Evolutionary conservation across 2,113 vertebrate genomes (phyloP), one percentile per base, ranked within the genome.

Genomic region (Genyomyrus donnyi): DNA sequence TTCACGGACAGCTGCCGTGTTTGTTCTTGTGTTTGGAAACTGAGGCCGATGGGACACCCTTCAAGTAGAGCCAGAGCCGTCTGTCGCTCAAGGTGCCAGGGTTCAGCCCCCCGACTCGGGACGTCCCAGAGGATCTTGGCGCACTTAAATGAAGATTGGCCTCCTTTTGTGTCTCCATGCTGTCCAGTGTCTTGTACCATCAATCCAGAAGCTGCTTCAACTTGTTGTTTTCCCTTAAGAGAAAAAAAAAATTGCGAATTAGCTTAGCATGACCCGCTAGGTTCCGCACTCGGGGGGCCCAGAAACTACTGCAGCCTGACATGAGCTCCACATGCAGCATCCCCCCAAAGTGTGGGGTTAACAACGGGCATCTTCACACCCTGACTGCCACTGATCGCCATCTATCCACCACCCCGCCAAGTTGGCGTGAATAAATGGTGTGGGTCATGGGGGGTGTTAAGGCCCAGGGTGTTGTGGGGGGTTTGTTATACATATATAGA

Each of bases 261-360:
- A 88, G 9, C 58, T 70, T 45, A 27, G n/a, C 39, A 70, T 58
- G 56, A 8, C 11, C 24, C 21, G 42, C 35, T 46, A 42, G 24
- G 87, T 13, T 70, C 7, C 21, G 17, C 19, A 39, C 17, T 66
- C 27, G 6, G 56, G 6, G 46, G 66, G 45, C 27, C 19, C n/a
- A 4, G 24, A 45, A 91, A 90, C 93, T 91, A 92, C 92, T 91
- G 93, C 92, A 93, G 70, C 90, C 85, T 88, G 90, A 80, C 91
- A 90, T 15, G 31, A 88, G 90, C 89, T 85, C 1, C 5, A 66
- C 58, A 24, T 1, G 3, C 58, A 10, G 24, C n/a, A 66, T 62
- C 8, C 58, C 21, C 53, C 1, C 53, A 7, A 24, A 58, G 66
- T 31, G 11, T 13, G 27, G 10, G 27, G n/a, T 27, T 3, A 31